These are phyloP conservation scores for Telenomus remus DNA, from an alignment of 1,140 invertebrate genomes.

Conservation along the genomic window DNA sequence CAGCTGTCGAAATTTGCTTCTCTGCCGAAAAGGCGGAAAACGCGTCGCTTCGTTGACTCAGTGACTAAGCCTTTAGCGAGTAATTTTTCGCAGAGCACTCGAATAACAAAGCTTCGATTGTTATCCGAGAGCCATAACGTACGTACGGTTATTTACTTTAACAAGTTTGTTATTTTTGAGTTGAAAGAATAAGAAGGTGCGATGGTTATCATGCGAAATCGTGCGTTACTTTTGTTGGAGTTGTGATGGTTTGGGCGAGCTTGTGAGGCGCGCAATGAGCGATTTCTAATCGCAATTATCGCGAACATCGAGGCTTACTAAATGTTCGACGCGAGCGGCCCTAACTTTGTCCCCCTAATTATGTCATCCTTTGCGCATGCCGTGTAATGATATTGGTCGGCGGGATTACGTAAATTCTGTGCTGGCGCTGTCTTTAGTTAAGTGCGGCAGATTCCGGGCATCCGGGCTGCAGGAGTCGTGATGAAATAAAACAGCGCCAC, in stretches of 20 bases:
- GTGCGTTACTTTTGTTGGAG: constrained; percentile 18
- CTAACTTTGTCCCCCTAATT: constrained; percentile 20
- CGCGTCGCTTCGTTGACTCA: background rate
- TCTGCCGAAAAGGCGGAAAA: background rate
- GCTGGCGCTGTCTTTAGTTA: constrained; percentile 28
- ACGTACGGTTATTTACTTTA: constrained; percentile 23
- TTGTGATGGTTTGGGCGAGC: constrained; percentile 1
- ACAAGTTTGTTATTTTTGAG: constrained; percentile 38
- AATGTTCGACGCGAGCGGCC: constrained; percentile 9
- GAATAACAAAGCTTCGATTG: constrained; percentile 13
- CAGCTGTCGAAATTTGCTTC: constrained; percentile 32
- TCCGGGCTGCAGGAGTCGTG: constrained; percentile 66
- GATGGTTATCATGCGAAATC: constrained; percentile 26
- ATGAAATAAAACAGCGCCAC: constrained; percentile 76
- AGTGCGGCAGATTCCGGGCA: constrained; percentile 34
- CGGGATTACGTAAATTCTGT: constrained; percentile 24
- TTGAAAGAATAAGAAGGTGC: constrained; percentile 8
- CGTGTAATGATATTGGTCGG: constrained; percentile 6
- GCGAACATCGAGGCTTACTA: constrained; percentile 5
- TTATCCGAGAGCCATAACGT: constrained; percentile 13
- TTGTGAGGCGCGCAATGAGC: background rate
- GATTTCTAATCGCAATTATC: no score
- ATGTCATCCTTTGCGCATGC: constrained; percentile 10
- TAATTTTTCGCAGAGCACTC: constrained; percentile 19
- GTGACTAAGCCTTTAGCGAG: constrained; percentile 1